Percentiles rank a stretch among this genome's conserved stretches.
phyloP scores from a whole-genome alignment of 1,140 invertebrate genomes.

The Cyrtorhinus lividipennis region DNA sequence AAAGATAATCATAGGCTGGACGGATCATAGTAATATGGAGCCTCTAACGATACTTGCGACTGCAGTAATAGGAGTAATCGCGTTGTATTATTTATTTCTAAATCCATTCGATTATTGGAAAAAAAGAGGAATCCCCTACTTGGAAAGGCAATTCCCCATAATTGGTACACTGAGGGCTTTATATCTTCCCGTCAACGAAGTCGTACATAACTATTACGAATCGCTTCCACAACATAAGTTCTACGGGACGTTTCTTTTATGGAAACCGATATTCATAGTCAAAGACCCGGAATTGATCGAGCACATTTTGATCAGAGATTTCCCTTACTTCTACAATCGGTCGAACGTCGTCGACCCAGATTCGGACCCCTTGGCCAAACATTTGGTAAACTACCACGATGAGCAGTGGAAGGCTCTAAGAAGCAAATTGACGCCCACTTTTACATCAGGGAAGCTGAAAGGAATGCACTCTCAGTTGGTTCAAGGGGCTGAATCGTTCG shows the following conservation, averaged over 20 bases:
- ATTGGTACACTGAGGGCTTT: conserved; percentile 28
- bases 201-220: conserved; percentile 18
- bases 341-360: conserved; percentile 14
- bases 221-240: conserved; percentile 12
- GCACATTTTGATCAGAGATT: conserved; percentile 27
- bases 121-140: conserved; percentile 29
- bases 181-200: neutral
- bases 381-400: conserved; percentile 23
- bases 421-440: conserved; percentile 40
- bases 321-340: conserved; percentile 28
- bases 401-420: conserved; percentile 40
- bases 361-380: neutral
- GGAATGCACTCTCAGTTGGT: conserved; percentile 37
- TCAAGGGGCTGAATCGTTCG: conserved; percentile 30
- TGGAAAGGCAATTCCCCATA: conserved; percentile 26
- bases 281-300: conserved; percentile 28
- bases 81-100: no score
- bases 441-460: conserved; percentile 42
- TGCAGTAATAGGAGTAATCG: no score
- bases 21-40: no score
- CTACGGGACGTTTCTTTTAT: conserved; percentile 26
- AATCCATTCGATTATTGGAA: conserved; percentile 32
- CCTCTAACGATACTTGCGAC: no score
- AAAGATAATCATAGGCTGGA: no score
- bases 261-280: conserved; percentile 25